Evolutionary conservation across 2,797 vertebrate species (phyloP).

Genomic region (Scolopax rusticola): DNA sequence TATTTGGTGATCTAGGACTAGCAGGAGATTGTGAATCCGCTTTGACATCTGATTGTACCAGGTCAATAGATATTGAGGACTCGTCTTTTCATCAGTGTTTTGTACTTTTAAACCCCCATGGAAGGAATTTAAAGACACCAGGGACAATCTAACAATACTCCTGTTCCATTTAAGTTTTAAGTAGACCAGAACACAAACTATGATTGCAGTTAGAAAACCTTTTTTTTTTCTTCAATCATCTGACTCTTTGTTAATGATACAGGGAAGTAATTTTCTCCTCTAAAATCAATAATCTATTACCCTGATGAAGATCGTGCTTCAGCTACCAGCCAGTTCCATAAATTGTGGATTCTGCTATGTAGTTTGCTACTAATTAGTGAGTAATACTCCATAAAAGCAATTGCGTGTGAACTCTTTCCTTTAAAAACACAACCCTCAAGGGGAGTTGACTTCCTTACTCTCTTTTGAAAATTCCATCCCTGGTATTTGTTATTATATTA

Average conservation of each 20-base stretch:
- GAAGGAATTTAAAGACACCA: not conserved
- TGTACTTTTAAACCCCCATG: not conserved
- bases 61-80: not conserved
- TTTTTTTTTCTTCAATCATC: not conserved
- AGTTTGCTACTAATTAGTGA: conserved; percentile 49
- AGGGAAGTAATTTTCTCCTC: conserved; percentile 15
- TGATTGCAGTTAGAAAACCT: not conserved
- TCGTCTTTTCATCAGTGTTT: not conserved
- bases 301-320: not conserved
- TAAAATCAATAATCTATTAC: conserved; percentile 35
- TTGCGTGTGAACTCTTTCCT: conserved; percentile 39
- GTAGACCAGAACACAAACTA: not conserved
- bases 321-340: conserved; percentile 1
- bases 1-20: not conserved
- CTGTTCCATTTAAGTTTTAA: not conserved
- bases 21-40: not conserved
- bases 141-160: not conserved
- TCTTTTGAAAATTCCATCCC: conserved; percentile 46
- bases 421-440: conserved; percentile 58
- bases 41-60: not conserved
- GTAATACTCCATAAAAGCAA: conserved; percentile 19
- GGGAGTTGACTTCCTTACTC: conserved; percentile 49
- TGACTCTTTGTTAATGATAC: not conserved
- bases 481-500: conserved; percentile 64
- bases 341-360: conserved; percentile 11